A percentile compares a stretch with the other conserved stretches of the same genome.
Evolutionary conservation across 2,888 invertebrate genomes (phyloP).

Genomic region (Acanthosepion esculentum): DNA sequence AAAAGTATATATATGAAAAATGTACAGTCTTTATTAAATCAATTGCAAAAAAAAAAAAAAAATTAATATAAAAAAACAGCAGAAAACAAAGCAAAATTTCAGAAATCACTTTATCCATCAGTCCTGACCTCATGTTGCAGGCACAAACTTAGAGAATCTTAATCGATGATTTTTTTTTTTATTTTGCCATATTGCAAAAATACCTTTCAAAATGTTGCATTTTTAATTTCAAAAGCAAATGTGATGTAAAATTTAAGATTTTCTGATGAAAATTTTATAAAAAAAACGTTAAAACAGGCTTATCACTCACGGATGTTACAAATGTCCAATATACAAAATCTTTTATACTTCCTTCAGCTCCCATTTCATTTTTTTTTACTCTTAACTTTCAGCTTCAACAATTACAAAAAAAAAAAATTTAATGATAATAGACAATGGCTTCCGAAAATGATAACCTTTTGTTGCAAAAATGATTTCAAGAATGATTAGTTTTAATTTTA

Average conservation of each 20-base stretch:
- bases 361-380: too few relatives aligned
- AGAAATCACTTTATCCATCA: not conserved
- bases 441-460: too few relatives aligned
- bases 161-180: not conserved
- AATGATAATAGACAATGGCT: too few relatives aligned
- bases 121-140: not conserved
- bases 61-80: not conserved
- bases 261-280: too few relatives aligned
- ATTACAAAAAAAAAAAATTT: too few relatives aligned
- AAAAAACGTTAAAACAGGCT: not conserved
- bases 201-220: not conserved
- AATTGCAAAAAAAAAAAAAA: not conserved
- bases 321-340: too few relatives aligned
- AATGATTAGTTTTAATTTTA: too few relatives aligned
- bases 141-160: not conserved
- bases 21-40: not conserved
- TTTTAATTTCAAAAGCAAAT: not conserved
- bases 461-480: too few relatives aligned
- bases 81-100: not conserved
- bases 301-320: not conserved
- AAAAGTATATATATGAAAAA: not conserved
- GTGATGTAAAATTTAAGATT: not conserved
- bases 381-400: too few relatives aligned
- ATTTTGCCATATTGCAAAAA: not conserved
- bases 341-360: too few relatives aligned